Base-by-base conservation (phyloP, 2,797 vertebrate species). In the Dendrocincla tyrannina region DNA sequence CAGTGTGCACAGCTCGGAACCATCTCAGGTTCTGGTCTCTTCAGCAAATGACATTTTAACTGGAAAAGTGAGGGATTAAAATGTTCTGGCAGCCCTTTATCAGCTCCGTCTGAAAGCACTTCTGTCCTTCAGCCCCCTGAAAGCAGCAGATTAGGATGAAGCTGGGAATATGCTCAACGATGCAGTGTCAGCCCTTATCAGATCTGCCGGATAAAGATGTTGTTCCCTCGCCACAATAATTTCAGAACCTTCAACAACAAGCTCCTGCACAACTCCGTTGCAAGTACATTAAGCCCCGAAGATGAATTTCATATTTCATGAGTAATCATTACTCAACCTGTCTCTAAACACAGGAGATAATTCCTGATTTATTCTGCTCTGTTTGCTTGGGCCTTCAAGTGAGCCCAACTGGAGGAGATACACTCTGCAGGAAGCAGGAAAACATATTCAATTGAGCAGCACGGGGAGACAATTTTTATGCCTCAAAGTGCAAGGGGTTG, bases 311-410 rank as follows among this genome's bases (percentile, higher is more conserved):
- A 15, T 74, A 41, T 82, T 95, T 89, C 90, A 64, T 49, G 70
- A 87, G 90, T 13, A 67, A 68, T 67, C 94, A 82, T 96, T 39
- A 91, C 86, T 95, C 94, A 95, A 35, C 28, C 74, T 95, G 93
- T 87, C 95, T 76, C 63, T 6, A 35, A 88, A 41, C 55, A 20
- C 66, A 17, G 84, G 17, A 53, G 24, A 78, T 67, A 20, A 35
- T 52, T 66, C 62, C 80, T 93, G 94, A 95, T 92, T 94, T 85
- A 76, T 96, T 91, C 93, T 41, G 74, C 94, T 91, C 86, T 37
- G 88, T 52, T 97, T 89, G 86, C 88, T 56, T 10, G 77, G 80
- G 66, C 86, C 88, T 95, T 95, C 50, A 5, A 14, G 66, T 30
- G 41, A 63, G 56, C 33, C 11, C 23, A n/a, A 2, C 20, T 35